Evolutionary conservation across 2,113 vertebrate species (phyloP).

Genomic region (Phaethon lepturus): DNA sequence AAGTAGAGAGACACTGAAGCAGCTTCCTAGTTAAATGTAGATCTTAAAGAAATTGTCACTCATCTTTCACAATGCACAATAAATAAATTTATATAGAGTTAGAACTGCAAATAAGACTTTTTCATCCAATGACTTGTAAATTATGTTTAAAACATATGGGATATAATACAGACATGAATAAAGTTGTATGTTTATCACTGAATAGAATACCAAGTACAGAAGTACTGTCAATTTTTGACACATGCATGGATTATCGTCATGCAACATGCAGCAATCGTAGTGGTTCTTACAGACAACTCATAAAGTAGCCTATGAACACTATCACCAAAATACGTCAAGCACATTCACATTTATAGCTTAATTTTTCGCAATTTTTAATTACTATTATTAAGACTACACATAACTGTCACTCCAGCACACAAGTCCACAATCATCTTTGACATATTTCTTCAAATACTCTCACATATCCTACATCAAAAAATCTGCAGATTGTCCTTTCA

Average conservation of each 20-base stretch:
- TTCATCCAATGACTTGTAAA: neutral
- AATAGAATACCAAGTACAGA: neutral
- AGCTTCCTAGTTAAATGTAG: neutral
- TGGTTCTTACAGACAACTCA: neutral
- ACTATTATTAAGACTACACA: neutral
- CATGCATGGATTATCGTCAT: neutral
- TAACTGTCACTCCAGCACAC: neutral
- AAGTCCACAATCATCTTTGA: neutral
- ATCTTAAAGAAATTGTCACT: neutral
- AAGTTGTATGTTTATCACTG: neutral
- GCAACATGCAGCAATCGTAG: fast-evolving
- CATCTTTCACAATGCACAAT: neutral
- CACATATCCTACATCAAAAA: neutral
- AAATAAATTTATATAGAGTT: neutral
- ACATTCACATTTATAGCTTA: neutral
- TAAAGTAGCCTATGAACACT: neutral
- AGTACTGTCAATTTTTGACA: neutral
- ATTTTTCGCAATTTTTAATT: neutral
- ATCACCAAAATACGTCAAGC: neutral
- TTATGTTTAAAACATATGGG: neutral
- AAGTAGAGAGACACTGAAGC: neutral
- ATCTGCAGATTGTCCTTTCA: neutral
- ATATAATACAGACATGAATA: neutral
- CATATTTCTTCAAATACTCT: neutral
- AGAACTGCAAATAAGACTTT: neutral